A percentile compares a stretch with the other conserved stretches of the same genome.
phyloP scores from a whole-genome alignment of 2,113 vertebrate species.

The Coptodon bakossiorum region DNA sequence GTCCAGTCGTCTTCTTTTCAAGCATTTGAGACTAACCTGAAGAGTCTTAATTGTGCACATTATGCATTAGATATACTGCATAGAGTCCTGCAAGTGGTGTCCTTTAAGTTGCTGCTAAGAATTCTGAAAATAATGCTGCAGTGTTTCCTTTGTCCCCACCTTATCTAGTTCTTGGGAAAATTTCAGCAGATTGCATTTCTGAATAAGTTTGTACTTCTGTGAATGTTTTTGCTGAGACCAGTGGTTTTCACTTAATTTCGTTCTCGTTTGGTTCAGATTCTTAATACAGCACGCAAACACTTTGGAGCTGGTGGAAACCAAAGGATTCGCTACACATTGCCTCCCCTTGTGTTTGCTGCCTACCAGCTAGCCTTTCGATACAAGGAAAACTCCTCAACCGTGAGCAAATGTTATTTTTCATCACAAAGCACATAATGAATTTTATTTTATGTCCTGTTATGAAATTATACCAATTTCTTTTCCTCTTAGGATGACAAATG shows the following conservation, averaged over 20 bases:
- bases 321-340: conserved; percentile 91
- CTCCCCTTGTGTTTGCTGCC: conserved; percentile 92
- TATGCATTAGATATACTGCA: not conserved
- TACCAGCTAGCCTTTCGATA: conserved; percentile 97
- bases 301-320: conserved; percentile 97
- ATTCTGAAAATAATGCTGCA: not conserved
- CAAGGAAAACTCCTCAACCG: conserved; percentile 90
- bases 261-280: conserved; percentile 72
- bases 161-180: not conserved
- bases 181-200: not conserved
- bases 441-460: not conserved
- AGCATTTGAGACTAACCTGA: not conserved
- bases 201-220: not conserved
- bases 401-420: conserved; percentile 24
- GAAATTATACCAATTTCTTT: not conserved
- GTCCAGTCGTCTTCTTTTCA: not conserved
- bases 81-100: not conserved
- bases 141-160: not conserved
- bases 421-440: not conserved
- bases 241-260: not conserved
- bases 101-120: not conserved
- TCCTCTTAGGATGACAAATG: conserved; percentile 92
- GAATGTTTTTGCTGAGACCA: not conserved
- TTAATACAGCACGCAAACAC: conserved; percentile 96
- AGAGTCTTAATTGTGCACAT: not conserved